phyloP scores from a whole-genome alignment of 1,140 invertebrate species.

The Tetramorium parvispinum region DNA sequence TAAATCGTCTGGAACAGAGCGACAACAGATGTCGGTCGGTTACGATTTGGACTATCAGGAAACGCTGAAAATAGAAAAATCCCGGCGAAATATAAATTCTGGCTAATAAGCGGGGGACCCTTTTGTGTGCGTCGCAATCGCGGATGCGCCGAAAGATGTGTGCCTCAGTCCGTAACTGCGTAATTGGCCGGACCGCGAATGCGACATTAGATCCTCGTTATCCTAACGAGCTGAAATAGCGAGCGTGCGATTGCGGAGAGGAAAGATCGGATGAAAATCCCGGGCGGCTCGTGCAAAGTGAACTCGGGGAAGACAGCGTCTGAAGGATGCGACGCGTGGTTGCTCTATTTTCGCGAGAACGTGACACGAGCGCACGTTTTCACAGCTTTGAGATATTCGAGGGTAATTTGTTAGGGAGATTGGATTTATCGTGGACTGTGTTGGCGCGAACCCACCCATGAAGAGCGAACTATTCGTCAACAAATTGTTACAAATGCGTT shows the following conservation, averaged over 20 bases:
- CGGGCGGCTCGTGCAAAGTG: not conserved
- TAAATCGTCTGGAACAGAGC: slow-evolving; percentile 32
- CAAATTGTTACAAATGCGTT: slow-evolving; percentile 31
- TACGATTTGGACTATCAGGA: not conserved
- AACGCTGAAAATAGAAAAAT: slow-evolving; percentile 40
- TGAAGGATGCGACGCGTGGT: slow-evolving; percentile 42
- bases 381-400: slow-evolving; percentile 32
- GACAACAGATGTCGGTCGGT: slow-evolving; percentile 18
- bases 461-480: slow-evolving; percentile 20
- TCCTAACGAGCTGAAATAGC: slow-evolving; percentile 85
- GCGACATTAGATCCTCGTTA: slow-evolving; percentile 85
- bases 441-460: not conserved
- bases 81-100: slow-evolving; percentile 35
- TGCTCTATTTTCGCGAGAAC: slow-evolving; percentile 63
- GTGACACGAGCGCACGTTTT: slow-evolving; percentile 17
- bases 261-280: slow-evolving; percentile 67
- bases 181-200: slow-evolving; percentile 83
- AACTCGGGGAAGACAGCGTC: not conserved
- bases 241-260: slow-evolving; percentile 51
- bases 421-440: slow-evolving; percentile 33
- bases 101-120: slow-evolving; percentile 27
- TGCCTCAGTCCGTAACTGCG: slow-evolving; percentile 71
- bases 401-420: slow-evolving; percentile 24
- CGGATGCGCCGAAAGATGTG: slow-evolving; percentile 74
- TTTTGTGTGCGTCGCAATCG: slow-evolving; percentile 51